Percentiles rank a stretch among this genome's conserved stretches.
Evolutionary conservation across 2,113 vertebrate species (phyloP).

Genomic region (Bufo bufo): DNA sequence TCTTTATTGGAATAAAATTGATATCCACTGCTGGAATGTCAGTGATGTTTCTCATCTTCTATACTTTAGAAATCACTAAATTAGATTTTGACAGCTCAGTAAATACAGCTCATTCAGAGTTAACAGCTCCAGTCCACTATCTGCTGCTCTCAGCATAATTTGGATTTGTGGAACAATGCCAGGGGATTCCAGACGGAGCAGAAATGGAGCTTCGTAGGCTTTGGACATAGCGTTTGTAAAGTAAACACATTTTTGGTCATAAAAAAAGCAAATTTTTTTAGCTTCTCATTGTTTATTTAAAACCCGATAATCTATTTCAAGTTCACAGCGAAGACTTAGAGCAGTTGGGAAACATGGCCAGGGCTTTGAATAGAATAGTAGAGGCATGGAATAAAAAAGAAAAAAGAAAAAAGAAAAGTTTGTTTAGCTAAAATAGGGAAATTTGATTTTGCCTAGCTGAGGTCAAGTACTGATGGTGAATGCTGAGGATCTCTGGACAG

Average conservation of each 20-base stretch:
- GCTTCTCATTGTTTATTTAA: conserved; percentile 48
- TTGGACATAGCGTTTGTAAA: conserved; percentile 43
- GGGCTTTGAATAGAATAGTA: background rate
- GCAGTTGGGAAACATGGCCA: background rate
- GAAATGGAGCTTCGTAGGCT: conserved; percentile 24
- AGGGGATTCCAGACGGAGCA: conserved; percentile 44
- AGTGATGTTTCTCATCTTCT: background rate
- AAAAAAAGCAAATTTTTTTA: conserved; percentile 22
- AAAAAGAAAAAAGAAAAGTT: background rate
- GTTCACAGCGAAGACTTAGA: conserved; percentile 11
- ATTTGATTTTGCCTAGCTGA: background rate
- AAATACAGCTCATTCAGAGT: conserved; percentile 7
- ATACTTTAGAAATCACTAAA: background rate
- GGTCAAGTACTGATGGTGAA: background rate
- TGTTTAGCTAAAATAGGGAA: background rate
- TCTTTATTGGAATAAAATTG: background rate
- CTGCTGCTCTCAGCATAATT: conserved; percentile 54
- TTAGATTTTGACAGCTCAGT: background rate
- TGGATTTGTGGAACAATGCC: conserved; percentile 43
- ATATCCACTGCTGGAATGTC: background rate
- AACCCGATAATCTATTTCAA: conserved; percentile 14
- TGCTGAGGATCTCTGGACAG: no score
- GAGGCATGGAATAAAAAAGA: background rate
- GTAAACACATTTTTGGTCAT: conserved; percentile 52
- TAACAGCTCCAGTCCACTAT: conserved; percentile 10